Evolutionary conservation across 2,113 vertebrate species (phyloP), one percentile per base, ranked within the genome.

Genomic region (Todiramphus chloris): DNA sequence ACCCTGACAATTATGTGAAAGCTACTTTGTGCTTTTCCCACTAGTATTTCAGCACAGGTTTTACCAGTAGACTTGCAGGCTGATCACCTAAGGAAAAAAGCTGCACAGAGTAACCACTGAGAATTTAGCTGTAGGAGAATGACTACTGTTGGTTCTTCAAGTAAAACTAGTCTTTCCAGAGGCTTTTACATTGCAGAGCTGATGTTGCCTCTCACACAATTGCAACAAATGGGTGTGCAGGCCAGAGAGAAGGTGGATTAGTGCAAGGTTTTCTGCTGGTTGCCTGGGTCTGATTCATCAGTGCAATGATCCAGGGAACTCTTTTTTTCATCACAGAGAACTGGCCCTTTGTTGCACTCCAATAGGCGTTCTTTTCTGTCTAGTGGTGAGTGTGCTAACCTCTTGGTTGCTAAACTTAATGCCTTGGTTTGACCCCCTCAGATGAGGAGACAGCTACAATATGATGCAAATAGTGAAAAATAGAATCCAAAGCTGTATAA

Each of bases 121-220:
- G 69, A 92, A 90, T 62, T 94, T 81, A 48, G 63, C 67, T 0
- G 3, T 73, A 80, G 83, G 86, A 94, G 80, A 79, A 15, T 77
- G 86, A 82, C 37, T 94, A 0, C 59, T 77, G 43, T 94, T 91
- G 89, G 88, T 48, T 87, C 60, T 59, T 83, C 70, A 1, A 83
- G 97, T 89, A 87, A 60, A 97, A 97, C 96, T 2, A 44, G 96
- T 97, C 87, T 96, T 95, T 94, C 97, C 89, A 91, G 96, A 66
- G 72, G 73, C 39, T 80, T 69, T 91, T 50, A 39, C 53, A 44
- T 84, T 62, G 83, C 41, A 82, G 83, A 78, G 73, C 60, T 0
- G 15, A 28, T 79, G 83, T 62, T 92, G 67, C 67, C 58, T 78
- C 77, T 92, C 46, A 68, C 76, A 70, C 21, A 72, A 83, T 95